Percentiles rank a stretch among this genome's conserved stretches.
phyloP scores from a whole-genome alignment of 2,888 invertebrate species.

The Abrostola tripartita region DNA sequence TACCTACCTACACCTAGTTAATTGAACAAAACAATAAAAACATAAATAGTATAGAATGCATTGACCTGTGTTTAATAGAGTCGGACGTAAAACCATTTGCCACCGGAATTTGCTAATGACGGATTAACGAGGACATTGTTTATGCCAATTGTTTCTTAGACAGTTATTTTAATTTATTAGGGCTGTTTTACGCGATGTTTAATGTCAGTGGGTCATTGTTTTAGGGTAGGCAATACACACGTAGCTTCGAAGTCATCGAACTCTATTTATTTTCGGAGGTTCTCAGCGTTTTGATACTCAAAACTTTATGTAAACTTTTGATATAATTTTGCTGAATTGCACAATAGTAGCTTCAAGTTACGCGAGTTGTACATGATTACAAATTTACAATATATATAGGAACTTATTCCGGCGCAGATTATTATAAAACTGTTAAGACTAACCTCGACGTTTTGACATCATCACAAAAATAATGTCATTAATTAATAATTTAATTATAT shows the following conservation, averaged over 20 bases:
- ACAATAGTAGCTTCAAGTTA: no score
- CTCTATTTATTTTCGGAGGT: background rate
- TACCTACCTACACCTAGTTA: conserved; percentile 17
- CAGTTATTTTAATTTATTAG: conserved; percentile 21
- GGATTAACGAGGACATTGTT: conserved; percentile 62
- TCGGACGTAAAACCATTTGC: conserved; percentile 71
- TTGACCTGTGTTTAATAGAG: conserved; percentile 73
- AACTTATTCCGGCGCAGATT: no score
- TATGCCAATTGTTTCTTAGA: conserved; percentile 52
- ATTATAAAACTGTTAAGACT: no score
- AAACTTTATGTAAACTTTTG: background rate
- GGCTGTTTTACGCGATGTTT: conserved; percentile 7
- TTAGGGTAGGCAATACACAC: background rate
- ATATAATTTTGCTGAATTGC: background rate
- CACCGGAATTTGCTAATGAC: conserved; percentile 75
- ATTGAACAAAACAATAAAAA: conserved; percentile 62
- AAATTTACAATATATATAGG: no score
- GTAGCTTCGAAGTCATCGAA: background rate
- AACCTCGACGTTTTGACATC: no score
- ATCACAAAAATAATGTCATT: no score
- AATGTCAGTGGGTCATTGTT: background rate
- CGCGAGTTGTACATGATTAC: no score
- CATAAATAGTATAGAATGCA: conserved; percentile 73
- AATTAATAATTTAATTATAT: no score
- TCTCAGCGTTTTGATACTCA: background rate